phyloP scores from a whole-genome alignment of 2,113 vertebrate genomes.

The Arvicanthis niloticus region DNA sequence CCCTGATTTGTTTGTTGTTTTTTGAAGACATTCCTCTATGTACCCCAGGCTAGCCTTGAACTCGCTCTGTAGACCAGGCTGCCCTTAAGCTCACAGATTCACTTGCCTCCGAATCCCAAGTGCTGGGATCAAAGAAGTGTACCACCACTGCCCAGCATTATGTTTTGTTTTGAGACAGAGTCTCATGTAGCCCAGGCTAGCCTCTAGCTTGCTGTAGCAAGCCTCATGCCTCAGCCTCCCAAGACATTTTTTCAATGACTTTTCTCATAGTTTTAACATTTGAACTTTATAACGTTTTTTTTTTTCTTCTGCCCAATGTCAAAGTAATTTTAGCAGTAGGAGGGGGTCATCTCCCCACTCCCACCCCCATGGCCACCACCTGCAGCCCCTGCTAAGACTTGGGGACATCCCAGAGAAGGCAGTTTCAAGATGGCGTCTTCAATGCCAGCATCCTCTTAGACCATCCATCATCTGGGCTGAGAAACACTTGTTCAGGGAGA shows the following conservation, averaged over 20 bases:
- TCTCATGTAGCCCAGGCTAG: background rate
- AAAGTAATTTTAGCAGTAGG: background rate
- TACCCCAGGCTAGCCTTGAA: background rate
- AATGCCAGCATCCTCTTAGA: background rate
- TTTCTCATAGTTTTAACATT: background rate
- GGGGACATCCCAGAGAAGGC: rapidly evolving
- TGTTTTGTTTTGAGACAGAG: background rate
- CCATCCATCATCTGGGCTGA: background rate
- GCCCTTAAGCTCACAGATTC: background rate
- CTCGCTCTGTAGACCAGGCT: background rate
- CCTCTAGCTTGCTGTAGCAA: background rate
- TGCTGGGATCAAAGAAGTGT: background rate
- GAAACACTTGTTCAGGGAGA: rapidly evolving
- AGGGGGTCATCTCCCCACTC: rapidly evolving
- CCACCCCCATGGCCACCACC: too few species aligned
- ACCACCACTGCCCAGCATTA: background rate
- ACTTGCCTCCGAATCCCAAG: background rate
- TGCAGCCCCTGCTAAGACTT: too few species aligned
- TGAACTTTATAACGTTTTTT: background rate
- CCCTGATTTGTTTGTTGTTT: background rate
- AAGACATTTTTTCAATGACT: background rate
- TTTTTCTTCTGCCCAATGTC: too few species aligned
- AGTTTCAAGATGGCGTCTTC: background rate
- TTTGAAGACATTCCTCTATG: background rate
- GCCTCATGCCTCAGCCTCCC: background rate